Percentiles rank a stretch among this genome's conserved stretches.
These are phyloP conservation scores for Drosophila pallidifrons DNA, from an alignment of 1,140 invertebrate species.

Conservation along the genomic window DNA sequence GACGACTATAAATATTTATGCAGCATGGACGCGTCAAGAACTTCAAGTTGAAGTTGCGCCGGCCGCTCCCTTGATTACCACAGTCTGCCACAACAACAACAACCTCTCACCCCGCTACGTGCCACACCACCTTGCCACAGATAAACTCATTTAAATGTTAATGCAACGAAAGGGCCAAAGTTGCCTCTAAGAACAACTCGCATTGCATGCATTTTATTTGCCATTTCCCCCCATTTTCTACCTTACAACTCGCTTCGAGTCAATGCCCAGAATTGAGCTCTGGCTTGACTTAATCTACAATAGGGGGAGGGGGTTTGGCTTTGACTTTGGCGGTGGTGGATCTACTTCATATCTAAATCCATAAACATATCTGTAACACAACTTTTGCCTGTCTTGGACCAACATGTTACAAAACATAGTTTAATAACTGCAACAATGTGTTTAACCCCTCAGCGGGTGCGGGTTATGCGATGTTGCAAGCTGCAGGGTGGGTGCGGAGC, in stretches of 20 bases:
- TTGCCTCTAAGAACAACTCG: conserved; percentile 42
- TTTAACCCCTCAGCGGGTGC: conserved; percentile 51
- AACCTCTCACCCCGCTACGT: background rate
- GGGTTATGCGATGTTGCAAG: background rate
- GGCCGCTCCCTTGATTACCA: conserved; percentile 14
- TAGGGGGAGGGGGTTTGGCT: background rate
- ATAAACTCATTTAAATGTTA: conserved; percentile 84
- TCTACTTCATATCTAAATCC: conserved; percentile 1
- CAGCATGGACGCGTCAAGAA: conserved; percentile 23
- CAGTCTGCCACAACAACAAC: conserved; percentile 5
- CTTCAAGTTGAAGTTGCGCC: conserved; percentile 12
- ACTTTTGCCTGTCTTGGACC: conserved; percentile 18
- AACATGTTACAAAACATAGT: conserved; percentile 49
- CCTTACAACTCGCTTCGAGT: conserved; percentile 18
- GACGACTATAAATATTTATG: conserved; percentile 78
- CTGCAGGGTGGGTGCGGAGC: background rate
- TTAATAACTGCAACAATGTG: conserved; percentile 78
- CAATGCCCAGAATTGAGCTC: conserved; percentile 25
- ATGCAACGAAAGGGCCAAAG: conserved; percentile 67
- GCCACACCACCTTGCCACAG: conserved; percentile 43
- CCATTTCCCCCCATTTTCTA: conserved; percentile 34
- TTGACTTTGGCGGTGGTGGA: conserved; percentile 21
- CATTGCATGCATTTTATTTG: conserved; percentile 70
- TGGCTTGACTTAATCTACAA: background rate
- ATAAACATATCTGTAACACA: conserved; percentile 16